Evolutionary conservation across 2,113 vertebrate genomes (phyloP).

Genomic region (Heloderma charlesbogerti): DNA sequence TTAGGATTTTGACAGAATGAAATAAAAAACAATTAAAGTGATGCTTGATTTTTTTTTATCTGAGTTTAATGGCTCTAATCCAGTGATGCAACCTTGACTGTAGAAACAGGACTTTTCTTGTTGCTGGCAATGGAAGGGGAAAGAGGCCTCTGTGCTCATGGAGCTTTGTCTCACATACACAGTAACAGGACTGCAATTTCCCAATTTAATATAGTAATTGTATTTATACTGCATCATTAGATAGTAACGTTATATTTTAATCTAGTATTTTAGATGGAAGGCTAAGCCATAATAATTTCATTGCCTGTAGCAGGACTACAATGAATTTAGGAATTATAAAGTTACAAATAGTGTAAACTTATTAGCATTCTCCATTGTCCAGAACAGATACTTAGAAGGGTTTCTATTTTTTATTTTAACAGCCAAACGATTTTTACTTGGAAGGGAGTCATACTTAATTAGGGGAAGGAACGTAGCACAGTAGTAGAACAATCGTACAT

Average conservation of each 20-base stretch:
- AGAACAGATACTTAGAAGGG: background rate
- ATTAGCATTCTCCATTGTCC: background rate
- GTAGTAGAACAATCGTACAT: background rate
- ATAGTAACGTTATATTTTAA: background rate
- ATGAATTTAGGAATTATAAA: background rate
- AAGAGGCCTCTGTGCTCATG: background rate
- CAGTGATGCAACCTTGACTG: background rate
- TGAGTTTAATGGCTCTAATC: background rate
- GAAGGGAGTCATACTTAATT: background rate
- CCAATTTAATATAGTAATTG: background rate
- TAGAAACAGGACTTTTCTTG: background rate
- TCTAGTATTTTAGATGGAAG: no score
- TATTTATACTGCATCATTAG: background rate
- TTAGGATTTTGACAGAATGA: background rate
- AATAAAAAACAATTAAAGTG: background rate
- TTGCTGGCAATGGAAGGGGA: background rate
- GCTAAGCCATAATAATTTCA: background rate
- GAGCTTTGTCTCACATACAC: background rate
- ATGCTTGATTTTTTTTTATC: background rate
- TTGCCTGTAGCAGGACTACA: background rate
- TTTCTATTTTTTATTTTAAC: background rate
- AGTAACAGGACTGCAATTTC: background rate
- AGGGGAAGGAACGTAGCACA: background rate
- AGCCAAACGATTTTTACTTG: background rate
- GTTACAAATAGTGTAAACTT: background rate